These are phyloP conservation scores for Drosophila pectinifera DNA, from an alignment of 1,140 invertebrate genomes.

Conservation along the genomic window DNA sequence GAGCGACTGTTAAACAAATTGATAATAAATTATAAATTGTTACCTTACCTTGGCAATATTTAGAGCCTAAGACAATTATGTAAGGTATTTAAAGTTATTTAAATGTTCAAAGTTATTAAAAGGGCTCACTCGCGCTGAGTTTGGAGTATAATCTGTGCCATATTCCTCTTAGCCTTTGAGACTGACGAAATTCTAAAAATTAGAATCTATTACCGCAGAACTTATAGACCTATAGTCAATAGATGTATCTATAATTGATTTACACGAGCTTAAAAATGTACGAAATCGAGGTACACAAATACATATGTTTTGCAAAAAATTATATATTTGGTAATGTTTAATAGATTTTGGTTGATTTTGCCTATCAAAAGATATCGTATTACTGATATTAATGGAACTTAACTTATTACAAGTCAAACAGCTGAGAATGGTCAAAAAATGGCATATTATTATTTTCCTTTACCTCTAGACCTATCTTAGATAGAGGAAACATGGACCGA, in stretches of 20 bases:
- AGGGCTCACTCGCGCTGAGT: no score
- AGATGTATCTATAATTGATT: no score
- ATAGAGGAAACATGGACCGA: background rate
- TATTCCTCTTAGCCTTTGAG: no score
- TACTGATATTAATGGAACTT: background rate
- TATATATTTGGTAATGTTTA: background rate
- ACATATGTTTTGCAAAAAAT: background rate
- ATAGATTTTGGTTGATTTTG: background rate
- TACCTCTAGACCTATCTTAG: background rate
- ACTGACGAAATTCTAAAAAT: no score
- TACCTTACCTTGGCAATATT: background rate
- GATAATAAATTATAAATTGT: background rate
- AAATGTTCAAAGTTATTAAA: no score
- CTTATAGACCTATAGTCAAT: no score
- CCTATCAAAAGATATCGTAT: background rate
- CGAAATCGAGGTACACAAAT: background rate
- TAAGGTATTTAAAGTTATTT: no score
- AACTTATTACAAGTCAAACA: background rate
- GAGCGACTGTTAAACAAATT: background rate
- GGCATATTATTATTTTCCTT: background rate
- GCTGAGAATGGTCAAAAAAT: background rate
- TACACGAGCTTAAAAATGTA: no score
- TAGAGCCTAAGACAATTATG: background rate
- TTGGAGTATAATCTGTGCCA: no score
- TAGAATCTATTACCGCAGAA: no score